These are phyloP conservation scores for Tinamus major DNA, from an alignment of 2,797 vertebrate genomes.

Conservation along the genomic window DNA sequence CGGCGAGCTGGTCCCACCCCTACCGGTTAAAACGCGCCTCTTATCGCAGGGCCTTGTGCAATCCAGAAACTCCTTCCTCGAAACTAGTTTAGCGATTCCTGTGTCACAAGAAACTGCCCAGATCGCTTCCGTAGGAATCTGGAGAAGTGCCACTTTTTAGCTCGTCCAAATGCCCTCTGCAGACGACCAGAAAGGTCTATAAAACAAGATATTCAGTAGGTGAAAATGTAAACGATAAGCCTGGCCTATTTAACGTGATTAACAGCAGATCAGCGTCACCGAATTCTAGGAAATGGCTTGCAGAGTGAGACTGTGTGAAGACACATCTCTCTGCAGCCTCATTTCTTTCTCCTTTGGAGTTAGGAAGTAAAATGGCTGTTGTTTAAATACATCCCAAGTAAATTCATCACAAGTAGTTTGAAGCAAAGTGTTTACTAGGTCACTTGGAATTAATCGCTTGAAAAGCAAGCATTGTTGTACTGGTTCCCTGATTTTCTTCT, in stretches of 20 bases:
- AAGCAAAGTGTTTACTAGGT: not conserved
- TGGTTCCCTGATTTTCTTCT: not conserved
- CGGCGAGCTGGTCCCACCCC: not conserved
- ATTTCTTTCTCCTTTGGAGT: not conserved
- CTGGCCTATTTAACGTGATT: not conserved
- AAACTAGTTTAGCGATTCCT: conserved; percentile 12
- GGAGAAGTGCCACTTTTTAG: not conserved
- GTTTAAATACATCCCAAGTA: not conserved
- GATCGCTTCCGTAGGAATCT: conserved; percentile 20
- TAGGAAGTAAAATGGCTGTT: not conserved
- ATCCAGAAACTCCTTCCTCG: conserved; percentile 10
- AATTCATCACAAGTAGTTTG: not conserved
- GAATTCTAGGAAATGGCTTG: not conserved
- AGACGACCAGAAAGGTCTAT: not conserved
- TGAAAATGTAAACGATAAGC: not conserved
- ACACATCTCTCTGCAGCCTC: not conserved
- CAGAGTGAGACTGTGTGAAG: not conserved
- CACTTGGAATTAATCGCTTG: not conserved
- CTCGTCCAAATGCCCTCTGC: not conserved
- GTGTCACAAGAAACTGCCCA: not conserved
- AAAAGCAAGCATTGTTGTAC: not conserved
- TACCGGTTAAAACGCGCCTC: not conserved
- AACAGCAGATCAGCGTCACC: not conserved
- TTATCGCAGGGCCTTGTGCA: not conserved
- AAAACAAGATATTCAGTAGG: not conserved